Evolutionary conservation across 2,113 vertebrate genomes (phyloP).

Genomic region (Podilymbus podiceps): DNA sequence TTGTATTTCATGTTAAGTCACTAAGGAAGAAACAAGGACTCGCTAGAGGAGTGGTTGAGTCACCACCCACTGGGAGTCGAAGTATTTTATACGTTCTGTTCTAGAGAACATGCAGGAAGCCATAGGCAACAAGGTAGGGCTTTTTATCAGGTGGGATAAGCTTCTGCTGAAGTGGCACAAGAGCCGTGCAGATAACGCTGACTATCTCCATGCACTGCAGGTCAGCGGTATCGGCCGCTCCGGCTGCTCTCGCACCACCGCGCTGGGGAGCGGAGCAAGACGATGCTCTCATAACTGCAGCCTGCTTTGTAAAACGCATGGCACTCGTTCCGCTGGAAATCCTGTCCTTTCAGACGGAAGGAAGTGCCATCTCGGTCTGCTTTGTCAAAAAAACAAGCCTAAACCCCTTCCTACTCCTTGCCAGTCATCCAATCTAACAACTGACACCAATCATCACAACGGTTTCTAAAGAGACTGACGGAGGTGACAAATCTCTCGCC

Average conservation of each 20-base stretch:
- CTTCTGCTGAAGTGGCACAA: background rate
- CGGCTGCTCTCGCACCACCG: background rate
- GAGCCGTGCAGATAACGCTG: fast-evolving
- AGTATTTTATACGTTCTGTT: background rate
- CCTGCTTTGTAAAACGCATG: background rate
- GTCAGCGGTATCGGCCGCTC: background rate
- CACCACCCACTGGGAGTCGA: background rate
- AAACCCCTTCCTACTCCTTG: background rate
- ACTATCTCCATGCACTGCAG: background rate
- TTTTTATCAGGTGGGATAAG: background rate
- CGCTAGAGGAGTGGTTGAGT: fast-evolving
- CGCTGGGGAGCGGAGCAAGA: background rate
- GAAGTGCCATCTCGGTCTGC: background rate
- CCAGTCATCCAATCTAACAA: background rate
- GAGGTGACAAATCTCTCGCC: background rate
- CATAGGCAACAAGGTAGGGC: background rate
- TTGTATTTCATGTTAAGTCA: background rate
- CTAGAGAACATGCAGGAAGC: background rate
- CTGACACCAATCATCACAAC: background rate
- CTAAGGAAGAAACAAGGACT: background rate
- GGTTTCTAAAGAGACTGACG: background rate
- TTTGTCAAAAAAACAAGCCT: background rate
- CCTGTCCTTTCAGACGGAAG: background rate
- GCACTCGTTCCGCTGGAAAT: background rate
- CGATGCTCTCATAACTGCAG: background rate